Base-by-base conservation (phyloP, 1,140 invertebrate species). In the Leptinotarsa defecta region DNA sequence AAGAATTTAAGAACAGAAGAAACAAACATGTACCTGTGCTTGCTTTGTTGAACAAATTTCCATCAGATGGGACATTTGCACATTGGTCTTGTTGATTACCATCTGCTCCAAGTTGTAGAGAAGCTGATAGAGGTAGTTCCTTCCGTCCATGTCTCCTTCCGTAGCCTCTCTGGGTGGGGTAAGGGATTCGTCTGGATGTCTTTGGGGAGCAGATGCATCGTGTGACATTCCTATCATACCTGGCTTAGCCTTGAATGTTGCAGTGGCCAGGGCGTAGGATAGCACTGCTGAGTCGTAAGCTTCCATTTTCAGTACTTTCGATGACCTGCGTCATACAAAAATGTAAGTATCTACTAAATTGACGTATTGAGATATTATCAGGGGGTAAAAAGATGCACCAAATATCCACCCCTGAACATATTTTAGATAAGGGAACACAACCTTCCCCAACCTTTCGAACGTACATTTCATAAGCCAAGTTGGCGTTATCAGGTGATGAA, bases 261-360 rank as follows among this genome's bases (percentile, higher is more conserved):
- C 86, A 68, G 85, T 86, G 48, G 83, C 84, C 19, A 87, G 84
- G 74, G 87, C 86, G 67, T 83, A 85, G 27, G 80, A 88, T 81
- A 80, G 78, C 43, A 83, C 83, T 73, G 82, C 86, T 73, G 78
- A 84, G 80, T 84, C 84, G 65, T 88, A 89, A 68, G 89, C 89
- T 77, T 90, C 89, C 86, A 90, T 88, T 86, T 90, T 90, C 76
- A 90, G 80, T 78, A 87, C 86, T 84, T 90, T 90, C n/a, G 89
- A 91, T 70, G 89, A 91, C 78, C 89, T 57, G 3, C n/a, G 4
- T 57, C 52, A 57, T 57, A 57, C n/a, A 52, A 57, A 43, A 43
- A 43, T 11, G 8, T 43, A 43, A 11, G 34, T 43, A 43, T 2
- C 34, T 43, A 43, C 34, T 8, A 43, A 43, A 43, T 43, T 43